Base-by-base conservation (phyloP, 1,140 invertebrate species). In the Drosophila micromelanica region DNA sequence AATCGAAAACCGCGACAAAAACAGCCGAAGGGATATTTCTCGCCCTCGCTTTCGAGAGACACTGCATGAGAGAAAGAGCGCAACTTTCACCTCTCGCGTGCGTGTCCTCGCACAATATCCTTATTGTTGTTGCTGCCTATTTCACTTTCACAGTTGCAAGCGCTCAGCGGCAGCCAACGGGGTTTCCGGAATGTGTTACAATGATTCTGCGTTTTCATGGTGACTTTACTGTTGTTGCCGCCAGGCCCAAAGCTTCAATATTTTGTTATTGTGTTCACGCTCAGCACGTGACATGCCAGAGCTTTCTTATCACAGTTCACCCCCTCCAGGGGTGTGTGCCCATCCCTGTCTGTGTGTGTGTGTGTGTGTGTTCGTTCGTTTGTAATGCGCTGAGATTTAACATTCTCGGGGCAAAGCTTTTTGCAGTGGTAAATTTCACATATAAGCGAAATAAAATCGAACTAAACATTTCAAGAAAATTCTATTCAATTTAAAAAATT, bases 201-300 rank as follows among this genome's bases (percentile, higher is more conserved):
- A 84, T 84, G 84, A 89, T 79, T 84, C 84, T 87, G 84, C 84
- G 84, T 90, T 87, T 74, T 80, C 84, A 89, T 87, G 82, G 78
- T 76, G 78, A 82, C 68, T 61, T 23, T 57, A 20, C 11, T 62
- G 78, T 67, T 76, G 61, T 64, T 65, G 45, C 55, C 13, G 64
- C 45, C 40, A 51, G 45, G 40, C 12, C 49, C 30, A 30, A 56
- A 38, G 40, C 42, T 62, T 51, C 42, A 48, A 40, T 59, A 35
- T 65, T 76, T 65, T 76, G 55, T 76, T 76, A 54, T 72, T 72
- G 60, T 46, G 12, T 43, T 43, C 51, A 49, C 38, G 56, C 43
- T 43, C 48, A 56, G 59, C 84, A 89, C 84, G 85, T 89, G 85
- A 87, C 84, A 70, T 35, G 42, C 11, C 20, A 23, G 45, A 82